Evolutionary conservation across 2,797 vertebrate species (phyloP), one percentile per base, ranked within the genome.

Genomic region (Epinephelus awoara): DNA sequence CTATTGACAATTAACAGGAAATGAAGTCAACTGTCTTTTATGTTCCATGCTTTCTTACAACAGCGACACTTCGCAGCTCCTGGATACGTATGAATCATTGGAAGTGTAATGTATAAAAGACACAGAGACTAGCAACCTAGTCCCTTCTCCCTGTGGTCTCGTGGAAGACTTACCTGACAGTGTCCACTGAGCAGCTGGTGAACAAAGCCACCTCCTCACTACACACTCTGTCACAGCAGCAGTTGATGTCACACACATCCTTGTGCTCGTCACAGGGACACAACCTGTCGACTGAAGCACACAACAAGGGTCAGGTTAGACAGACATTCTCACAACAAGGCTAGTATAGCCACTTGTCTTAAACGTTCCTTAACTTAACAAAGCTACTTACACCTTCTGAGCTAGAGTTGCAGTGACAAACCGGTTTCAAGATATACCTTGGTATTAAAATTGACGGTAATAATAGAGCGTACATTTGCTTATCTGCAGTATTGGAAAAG

Each of bases 221-320:
- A 71, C 97, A 98, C 2, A 93, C 91, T 1, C 89, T 85, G 91
- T 98, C 97, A 76, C 97, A 98, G 83, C 97, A 98, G 93, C 97
- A 98, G 93, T 96, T 97, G 17, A 90, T 13, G 34, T 98, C 97
- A 77, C 93, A 94, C 10, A 54, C 18, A 5, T 47, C 71, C 15
- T 2, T 6, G 52, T 65, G 56, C 8, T 84, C 27, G 5, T 94
- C 86, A 61, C 93, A 94, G 27, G 91, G 85, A 84, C 93, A 94
- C 65, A 89, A 8, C 1, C 63, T 88, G 80, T 7, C 71, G 13
- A 89, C 93, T 94, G 79, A 70, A 6, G 76, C 47, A 71, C 46
- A 67, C 13, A 65, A 6, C 6, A 54, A 21, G 3, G 0, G n/a
- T 27, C 40, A 68, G 29, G 44, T 70, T 27, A 68, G 15, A 67